phyloP scores from a whole-genome alignment of 2,113 vertebrate species.

The Drymodes brunneopygia region DNA sequence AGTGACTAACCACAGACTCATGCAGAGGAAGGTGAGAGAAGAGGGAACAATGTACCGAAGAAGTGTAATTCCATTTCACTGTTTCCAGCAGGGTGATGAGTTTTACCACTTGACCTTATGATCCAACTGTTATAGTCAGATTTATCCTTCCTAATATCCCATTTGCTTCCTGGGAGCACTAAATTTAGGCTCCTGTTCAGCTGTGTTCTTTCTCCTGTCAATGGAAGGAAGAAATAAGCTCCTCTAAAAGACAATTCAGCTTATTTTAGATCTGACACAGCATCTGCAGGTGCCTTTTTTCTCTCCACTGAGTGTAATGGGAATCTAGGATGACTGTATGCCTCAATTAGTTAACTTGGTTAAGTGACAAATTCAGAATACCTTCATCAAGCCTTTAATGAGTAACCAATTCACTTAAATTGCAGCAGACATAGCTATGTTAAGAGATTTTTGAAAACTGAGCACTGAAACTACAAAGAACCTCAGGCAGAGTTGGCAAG shows the following conservation, averaged over 20 bases:
- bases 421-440: neutral
- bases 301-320: neutral
- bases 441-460: neutral
- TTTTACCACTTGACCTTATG: slow-evolving; percentile 46
- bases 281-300: slow-evolving; percentile 22
- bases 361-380: neutral
- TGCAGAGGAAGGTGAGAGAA: neutral
- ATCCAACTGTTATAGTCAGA: slow-evolving; percentile 25
- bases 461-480: neutral
- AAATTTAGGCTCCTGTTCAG: slow-evolving; percentile 44
- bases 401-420: neutral
- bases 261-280: slow-evolving; percentile 53
- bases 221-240: slow-evolving; percentile 36
- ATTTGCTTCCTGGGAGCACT: slow-evolving; percentile 31
- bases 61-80: slow-evolving; percentile 24
- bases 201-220: slow-evolving; percentile 43
- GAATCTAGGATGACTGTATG: neutral
- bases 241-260: slow-evolving; percentile 57
- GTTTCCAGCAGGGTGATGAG: slow-evolving; percentile 18
- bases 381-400: neutral
- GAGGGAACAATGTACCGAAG: neutral
- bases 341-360: neutral
- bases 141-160: slow-evolving; percentile 47
- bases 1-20: neutral
- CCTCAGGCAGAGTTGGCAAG: neutral